Conservation (phyloP, 2,113 vertebrate genomes). For the Stigmatopora argus region DNA sequence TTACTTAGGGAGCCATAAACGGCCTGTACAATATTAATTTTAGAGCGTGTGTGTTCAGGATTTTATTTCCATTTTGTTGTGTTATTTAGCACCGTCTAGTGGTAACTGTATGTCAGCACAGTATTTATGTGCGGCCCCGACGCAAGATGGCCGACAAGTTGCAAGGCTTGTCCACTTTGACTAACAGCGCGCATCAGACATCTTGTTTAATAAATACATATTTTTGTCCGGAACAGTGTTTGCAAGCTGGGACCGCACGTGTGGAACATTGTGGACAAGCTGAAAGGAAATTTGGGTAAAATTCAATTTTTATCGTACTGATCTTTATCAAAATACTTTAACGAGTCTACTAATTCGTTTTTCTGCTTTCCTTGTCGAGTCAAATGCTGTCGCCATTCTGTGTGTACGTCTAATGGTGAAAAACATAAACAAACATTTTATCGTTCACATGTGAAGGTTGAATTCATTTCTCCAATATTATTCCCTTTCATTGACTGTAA, state of each 20-base stretch:
- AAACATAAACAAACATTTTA: neutral
- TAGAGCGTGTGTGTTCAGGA: no score
- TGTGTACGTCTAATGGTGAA: constrained; percentile 9
- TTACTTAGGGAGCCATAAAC: no score
- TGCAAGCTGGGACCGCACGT: constrained; percentile 68
- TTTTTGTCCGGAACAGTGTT: constrained; percentile 7
- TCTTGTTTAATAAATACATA: constrained; percentile 35
- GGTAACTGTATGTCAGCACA: no score
- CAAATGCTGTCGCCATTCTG: neutral
- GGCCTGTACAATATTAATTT: no score
- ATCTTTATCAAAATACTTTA: neutral
- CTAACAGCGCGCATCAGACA: neutral
- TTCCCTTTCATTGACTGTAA: neutral
- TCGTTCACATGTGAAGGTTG: neutral
- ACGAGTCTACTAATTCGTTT: neutral
- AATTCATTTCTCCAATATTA: no score
- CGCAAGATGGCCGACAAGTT: no score
- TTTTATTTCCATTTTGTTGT: no score
- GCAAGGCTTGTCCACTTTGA: no score
- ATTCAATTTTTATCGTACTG: neutral
- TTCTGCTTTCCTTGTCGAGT: neutral
- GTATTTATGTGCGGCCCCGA: no score
- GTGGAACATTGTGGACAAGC: neutral
- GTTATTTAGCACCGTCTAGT: no score
- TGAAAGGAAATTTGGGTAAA: neutral